Base-by-base conservation (phyloP, 2,888 invertebrate genomes). In the Caenorhabditis becei region DNA sequence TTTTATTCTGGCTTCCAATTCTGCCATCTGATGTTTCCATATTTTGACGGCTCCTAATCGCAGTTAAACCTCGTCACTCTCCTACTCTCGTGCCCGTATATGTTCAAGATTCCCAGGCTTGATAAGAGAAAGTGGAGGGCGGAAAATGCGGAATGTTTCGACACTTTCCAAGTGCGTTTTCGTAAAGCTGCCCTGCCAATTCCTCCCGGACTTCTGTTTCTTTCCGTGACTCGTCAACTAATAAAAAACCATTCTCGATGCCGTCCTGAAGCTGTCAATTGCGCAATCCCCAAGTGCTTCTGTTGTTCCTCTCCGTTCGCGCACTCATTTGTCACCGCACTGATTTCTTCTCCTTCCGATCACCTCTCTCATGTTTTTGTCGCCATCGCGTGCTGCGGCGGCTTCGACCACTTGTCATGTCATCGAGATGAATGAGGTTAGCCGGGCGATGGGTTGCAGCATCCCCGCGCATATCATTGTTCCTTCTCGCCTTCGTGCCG, bases 1-100 rank as follows among this genome's bases (percentile, higher is more conserved):
- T 49, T 63, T 20, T 14, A 14, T 41, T 14, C 14, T 41, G 11
- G 7, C 14, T 14, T 14, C 32, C 32, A 32, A 32, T 32, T 62
- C 49, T 74, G 37, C 65, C 66, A 74, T 75, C 66, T 66, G 66
- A 75, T 75, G 63, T 61, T 61, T 65, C 63, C 44, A 75, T 75
- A 75, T 75, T 65, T 66, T 75, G 75, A 75, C 75, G 75, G 75
- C 75, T 75, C 66, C 66, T 75, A 75, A 75, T 75, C 75, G 66
- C 58, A 75, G 75, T 75, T 75, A 75, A 75, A 75, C 75, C 66
- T 59, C 66, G 51, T 63, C 74, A 59, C 35, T 37, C 32, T 18
- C 26, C 35, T 63, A 54, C 23, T 41, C 61, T 11, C 32, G 59
- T 62, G 53, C 63, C 51, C 74, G 47, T 49, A 65, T 74, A 75